Conservation (phyloP, 2,888 invertebrate genomes). For the Tholera decimalis region DNA sequence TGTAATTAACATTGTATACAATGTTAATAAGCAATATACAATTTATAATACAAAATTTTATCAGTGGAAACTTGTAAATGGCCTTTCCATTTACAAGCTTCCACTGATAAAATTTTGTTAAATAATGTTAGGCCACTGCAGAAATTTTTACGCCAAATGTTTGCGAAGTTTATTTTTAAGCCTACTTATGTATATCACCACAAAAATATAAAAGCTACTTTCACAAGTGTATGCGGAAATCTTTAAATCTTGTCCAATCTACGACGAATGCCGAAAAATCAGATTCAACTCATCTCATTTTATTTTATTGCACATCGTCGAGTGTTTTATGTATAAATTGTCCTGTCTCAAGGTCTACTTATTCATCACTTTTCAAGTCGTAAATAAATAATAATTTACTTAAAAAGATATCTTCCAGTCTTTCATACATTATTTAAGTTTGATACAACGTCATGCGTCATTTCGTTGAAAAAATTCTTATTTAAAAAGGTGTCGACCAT, state of each 20-base stretch:
- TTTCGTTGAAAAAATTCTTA: constrained; percentile 5
- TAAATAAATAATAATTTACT: constrained; percentile 57
- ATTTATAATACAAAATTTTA: too few relatives aligned
- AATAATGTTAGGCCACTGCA: too few relatives aligned
- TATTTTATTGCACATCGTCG: constrained; percentile 56
- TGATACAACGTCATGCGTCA: neutral
- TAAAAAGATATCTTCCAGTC: constrained; percentile 40
- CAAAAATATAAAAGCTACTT: constrained; percentile 11
- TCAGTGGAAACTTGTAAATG: too few relatives aligned
- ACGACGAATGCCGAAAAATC: constrained; percentile 22
- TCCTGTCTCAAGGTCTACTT: constrained; percentile 41
- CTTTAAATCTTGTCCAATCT: constrained; percentile 27
- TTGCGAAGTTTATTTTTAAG: too few relatives aligned
- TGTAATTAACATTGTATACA: too few relatives aligned
- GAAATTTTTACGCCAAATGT: too few relatives aligned
- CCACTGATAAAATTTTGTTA: too few relatives aligned
- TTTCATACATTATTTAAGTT: constrained; percentile 32
- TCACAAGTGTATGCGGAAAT: constrained; percentile 30
- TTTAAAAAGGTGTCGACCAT: constrained; percentile 15
- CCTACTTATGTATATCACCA: neutral
- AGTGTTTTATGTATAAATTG: constrained; percentile 43
- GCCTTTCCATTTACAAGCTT: too few relatives aligned
- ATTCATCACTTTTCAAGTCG: constrained; percentile 56
- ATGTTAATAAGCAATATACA: too few relatives aligned
- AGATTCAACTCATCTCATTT: constrained; percentile 46